Conservation (phyloP, 2,113 vertebrate species). For the Anser cygnoides region DNA sequence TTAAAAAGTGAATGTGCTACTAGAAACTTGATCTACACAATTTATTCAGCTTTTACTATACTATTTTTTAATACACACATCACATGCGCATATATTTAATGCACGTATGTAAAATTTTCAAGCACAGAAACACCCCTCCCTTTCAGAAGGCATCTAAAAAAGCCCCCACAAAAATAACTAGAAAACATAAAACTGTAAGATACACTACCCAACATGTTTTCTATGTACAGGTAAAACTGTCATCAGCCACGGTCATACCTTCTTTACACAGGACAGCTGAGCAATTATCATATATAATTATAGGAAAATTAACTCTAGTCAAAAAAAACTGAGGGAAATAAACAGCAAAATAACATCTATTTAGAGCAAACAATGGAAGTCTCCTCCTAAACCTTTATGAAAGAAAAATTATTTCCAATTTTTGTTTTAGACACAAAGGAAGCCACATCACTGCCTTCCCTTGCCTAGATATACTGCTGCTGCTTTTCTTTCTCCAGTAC, state of each 20-base stretch:
- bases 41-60: background rate
- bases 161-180: background rate
- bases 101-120: background rate
- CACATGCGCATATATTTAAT: background rate
- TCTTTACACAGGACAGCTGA: background rate
- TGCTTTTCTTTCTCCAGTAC: background rate
- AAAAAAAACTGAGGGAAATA: background rate
- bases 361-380: background rate
- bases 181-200: background rate
- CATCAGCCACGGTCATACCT: background rate
- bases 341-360: background rate
- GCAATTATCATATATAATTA: background rate
- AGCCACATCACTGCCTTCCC: background rate
- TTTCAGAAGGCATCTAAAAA: background rate
- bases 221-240: background rate
- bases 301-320: background rate
- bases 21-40: background rate
- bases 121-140: background rate
- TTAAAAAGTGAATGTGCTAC: background rate
- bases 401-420: background rate
- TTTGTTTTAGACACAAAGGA: background rate
- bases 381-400: background rate
- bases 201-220: background rate
- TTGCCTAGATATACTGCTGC: background rate
- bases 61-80: background rate